Conservation (phyloP, 1,140 invertebrate species). For the Aphelinus atriplicis region DNA sequence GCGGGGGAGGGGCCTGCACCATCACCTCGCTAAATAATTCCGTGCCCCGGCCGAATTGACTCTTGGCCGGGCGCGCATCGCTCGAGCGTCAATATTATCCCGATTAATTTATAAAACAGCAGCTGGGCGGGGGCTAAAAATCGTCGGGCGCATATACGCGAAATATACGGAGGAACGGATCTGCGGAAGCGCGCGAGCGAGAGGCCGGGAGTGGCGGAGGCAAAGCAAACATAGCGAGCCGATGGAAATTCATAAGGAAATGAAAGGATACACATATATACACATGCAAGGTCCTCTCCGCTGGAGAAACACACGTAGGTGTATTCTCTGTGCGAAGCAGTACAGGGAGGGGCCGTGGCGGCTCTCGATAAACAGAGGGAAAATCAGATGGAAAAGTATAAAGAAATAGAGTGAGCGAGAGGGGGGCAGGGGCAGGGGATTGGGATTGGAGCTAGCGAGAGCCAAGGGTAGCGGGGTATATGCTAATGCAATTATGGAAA, state of each 20-base stretch:
- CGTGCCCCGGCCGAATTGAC: background rate
- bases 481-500: constrained; percentile 57
- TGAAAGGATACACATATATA: no score
- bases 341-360: no score
- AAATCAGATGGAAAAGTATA: constrained; percentile 9
- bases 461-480: constrained; percentile 45
- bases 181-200: constrained; percentile 9
- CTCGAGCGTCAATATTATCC: background rate
- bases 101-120: no score
- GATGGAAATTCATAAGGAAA: no score
- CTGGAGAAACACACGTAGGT: no score
- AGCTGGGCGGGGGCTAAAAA: no score
- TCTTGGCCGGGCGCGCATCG: background rate
- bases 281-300: no score
- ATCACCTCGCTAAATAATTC: no score
- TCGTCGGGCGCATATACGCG: no score
- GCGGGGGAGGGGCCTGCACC: no score
- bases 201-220: background rate
- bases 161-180: background rate
- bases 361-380: background rate
- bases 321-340: no score
- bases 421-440: background rate
- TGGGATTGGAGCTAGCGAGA: background rate
- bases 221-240: background rate
- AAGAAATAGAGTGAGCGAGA: background rate